phyloP scores from a whole-genome alignment of 1,140 invertebrate genomes.

The Asobara japonica region DNA sequence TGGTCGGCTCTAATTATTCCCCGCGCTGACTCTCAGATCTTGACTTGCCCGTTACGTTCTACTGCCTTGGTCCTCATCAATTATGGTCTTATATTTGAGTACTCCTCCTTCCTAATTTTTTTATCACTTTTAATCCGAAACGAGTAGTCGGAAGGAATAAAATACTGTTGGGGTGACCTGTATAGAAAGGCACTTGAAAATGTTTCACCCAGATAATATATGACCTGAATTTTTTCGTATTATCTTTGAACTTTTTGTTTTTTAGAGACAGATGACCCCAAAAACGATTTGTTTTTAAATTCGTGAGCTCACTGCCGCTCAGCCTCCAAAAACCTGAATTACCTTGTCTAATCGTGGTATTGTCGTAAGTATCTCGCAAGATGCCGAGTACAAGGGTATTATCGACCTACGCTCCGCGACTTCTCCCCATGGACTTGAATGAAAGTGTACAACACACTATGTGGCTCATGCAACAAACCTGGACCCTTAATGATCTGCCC shows the following conservation, averaged over 20 bases:
- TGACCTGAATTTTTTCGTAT: too few relatives aligned
- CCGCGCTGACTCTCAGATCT: not conserved
- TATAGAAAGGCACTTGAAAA: too few relatives aligned
- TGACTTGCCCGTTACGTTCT: not conserved
- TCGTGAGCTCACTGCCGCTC: too few relatives aligned
- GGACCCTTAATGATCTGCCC: conserved; percentile 43
- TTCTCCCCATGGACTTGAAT: conserved; percentile 30
- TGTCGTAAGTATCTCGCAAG: conserved; percentile 37
- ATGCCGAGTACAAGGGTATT: conserved; percentile 38
- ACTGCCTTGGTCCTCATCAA: conserved; percentile 1
- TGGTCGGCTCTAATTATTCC: not conserved
- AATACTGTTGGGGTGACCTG: too few relatives aligned
- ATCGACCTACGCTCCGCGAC: conserved; percentile 35
- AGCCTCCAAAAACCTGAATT: conserved; percentile 29
- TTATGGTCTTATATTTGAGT: not conserved
- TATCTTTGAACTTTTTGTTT: too few relatives aligned
- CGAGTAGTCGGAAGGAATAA: too few relatives aligned
- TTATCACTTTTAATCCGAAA: not conserved
- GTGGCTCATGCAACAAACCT: conserved; percentile 8
- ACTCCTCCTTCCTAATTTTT: not conserved
- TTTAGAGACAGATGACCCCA: too few relatives aligned
- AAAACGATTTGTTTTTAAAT: too few relatives aligned
- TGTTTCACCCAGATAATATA: too few relatives aligned
- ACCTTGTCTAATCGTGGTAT: conserved; percentile 36
- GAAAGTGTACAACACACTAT: conserved; percentile 32